These are phyloP conservation scores for Rhinolophus sinicus DNA, from an alignment of 2,113 vertebrate genomes.

Conservation along the genomic window DNA sequence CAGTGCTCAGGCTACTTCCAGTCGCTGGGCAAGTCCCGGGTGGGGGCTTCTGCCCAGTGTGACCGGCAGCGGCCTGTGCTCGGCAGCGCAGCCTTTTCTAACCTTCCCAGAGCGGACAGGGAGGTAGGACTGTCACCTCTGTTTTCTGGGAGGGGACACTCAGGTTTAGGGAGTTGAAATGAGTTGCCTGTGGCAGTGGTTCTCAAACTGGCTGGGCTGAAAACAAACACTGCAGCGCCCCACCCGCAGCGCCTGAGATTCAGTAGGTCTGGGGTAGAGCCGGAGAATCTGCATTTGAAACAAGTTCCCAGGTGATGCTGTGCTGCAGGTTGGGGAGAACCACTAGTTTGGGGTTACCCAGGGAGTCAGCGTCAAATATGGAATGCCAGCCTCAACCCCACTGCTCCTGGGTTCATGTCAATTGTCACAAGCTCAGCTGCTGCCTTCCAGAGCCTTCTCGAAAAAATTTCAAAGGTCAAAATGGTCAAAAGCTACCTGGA, in stretches of 20 bases:
- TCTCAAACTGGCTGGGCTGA: not conserved
- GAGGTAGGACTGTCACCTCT: not conserved
- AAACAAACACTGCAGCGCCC: not conserved
- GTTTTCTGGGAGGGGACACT: not conserved
- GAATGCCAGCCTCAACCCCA: not conserved
- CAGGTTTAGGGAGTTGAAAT: not conserved
- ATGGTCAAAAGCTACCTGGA: not conserved
- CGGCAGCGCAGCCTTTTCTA: rapidly evolving
- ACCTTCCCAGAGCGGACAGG: not conserved
- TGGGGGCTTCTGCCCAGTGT: not conserved
- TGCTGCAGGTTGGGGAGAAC: not conserved
- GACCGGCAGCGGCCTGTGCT: not conserved
- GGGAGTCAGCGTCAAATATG: not conserved
- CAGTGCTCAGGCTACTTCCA: not conserved
- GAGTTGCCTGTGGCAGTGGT: not conserved
- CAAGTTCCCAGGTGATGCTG: not conserved
- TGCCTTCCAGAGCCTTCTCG: not conserved
- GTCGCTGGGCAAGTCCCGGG: not conserved
- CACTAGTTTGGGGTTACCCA: not conserved
- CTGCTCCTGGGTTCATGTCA: not conserved
- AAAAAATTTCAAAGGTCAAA: not conserved
- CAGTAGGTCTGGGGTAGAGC: not conserved
- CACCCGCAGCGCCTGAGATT: not conserved
- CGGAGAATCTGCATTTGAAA: not conserved
- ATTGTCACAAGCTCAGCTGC: not conserved